Evolutionary conservation across 1,140 invertebrate genomes (phyloP).

Genomic region (Sitodiplosis mosellana): DNA sequence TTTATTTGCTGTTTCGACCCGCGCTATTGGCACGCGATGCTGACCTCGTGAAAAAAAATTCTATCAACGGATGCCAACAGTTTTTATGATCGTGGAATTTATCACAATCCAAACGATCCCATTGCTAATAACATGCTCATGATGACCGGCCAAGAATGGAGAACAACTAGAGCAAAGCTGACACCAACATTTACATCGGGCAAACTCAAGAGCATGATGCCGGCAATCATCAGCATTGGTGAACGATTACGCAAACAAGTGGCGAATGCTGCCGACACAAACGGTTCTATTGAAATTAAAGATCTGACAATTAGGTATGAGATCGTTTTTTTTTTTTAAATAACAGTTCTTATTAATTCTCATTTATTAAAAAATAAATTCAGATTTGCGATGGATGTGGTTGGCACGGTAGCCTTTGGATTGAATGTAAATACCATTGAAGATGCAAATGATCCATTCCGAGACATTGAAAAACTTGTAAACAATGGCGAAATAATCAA

Average conservation of each 20-base stretch:
- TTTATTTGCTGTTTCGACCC: slow-evolving; percentile 18
- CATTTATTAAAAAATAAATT: too few species aligned
- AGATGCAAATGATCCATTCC: neutral
- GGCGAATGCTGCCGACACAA: slow-evolving; percentile 3
- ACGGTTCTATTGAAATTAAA: slow-evolving; percentile 14
- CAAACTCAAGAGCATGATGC: slow-evolving; percentile 30
- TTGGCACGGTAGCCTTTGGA: neutral
- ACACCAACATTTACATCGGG: slow-evolving; percentile 35
- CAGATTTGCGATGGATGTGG: neutral
- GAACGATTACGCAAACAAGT: slow-evolving; percentile 4
- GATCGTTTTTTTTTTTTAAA: too few species aligned
- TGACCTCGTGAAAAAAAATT: slow-evolving; percentile 22
- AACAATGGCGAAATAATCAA: slow-evolving; percentile 2
- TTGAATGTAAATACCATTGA: neutral
- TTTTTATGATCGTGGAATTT: slow-evolving; percentile 24
- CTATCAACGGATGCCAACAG: slow-evolving; percentile 25
- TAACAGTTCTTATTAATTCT: too few species aligned
- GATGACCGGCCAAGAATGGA: neutral
- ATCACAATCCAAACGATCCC: slow-evolving; percentile 20
- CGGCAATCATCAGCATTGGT: slow-evolving; percentile 7
- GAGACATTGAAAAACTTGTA: neutral
- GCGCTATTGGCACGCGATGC: slow-evolving; percentile 27
- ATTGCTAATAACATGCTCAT: slow-evolving; percentile 8
- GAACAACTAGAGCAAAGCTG: slow-evolving; percentile 9
- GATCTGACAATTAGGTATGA: slow-evolving; percentile 18